A percentile compares a stretch with the other conserved stretches of the same genome.
Evolutionary conservation across 2,113 vertebrate genomes (phyloP).

Genomic region (human (Homo sapiens)): DNA sequence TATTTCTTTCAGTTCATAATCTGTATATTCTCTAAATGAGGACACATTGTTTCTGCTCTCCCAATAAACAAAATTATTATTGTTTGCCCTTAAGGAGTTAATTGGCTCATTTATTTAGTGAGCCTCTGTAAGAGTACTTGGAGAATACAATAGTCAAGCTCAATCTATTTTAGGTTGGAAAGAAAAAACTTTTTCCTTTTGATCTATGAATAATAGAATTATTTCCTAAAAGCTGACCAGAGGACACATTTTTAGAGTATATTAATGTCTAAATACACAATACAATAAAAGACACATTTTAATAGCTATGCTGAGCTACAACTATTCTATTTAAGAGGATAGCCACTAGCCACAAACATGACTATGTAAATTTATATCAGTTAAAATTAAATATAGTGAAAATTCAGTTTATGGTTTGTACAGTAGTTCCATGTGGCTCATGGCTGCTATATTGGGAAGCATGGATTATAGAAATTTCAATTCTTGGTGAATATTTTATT

Average conservation of each 20-base stretch:
- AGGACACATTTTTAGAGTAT: not conserved
- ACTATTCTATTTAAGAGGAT: not conserved
- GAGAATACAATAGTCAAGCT: not conserved
- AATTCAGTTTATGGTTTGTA: not conserved
- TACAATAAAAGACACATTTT: not conserved
- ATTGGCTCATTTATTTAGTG: not conserved
- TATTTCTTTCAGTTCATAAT: not conserved
- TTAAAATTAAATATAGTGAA: not conserved
- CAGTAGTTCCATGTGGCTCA: not conserved
- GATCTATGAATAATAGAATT: not conserved
- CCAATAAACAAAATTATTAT: not conserved
- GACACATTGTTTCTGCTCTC: not conserved
- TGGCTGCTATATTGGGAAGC: not conserved
- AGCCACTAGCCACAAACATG: not conserved
- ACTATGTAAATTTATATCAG: not conserved
- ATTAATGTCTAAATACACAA: not conserved
- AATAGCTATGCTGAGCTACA: not conserved
- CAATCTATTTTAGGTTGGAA: not conserved
- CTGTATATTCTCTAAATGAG: not conserved
- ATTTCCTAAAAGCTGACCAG: not conserved
- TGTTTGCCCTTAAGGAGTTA: not conserved
- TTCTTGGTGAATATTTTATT: not conserved
- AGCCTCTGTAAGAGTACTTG: not conserved
- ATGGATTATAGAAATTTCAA: not conserved
- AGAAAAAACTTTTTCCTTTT: not conserved